These are phyloP conservation scores for Dryobates pubescens DNA, from an alignment of 2,797 vertebrate species.

Conservation along the genomic window DNA sequence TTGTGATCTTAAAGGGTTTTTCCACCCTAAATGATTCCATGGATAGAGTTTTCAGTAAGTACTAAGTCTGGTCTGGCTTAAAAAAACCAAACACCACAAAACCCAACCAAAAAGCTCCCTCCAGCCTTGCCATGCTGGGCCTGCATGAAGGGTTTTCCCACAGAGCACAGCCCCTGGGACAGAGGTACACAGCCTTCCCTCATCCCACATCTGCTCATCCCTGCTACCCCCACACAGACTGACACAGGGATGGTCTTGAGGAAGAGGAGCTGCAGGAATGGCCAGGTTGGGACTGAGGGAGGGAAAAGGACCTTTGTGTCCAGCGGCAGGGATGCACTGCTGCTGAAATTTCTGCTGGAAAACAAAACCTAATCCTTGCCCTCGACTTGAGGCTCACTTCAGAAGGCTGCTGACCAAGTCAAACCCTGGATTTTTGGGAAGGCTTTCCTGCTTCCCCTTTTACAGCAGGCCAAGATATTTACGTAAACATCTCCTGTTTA, in stretches of 20 bases:
- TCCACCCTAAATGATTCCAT: not conserved
- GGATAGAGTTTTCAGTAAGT: not conserved
- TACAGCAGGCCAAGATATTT: slow-evolving; percentile 23
- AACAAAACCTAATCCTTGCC: not conserved
- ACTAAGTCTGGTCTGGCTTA: not conserved
- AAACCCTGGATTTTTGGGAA: not conserved
- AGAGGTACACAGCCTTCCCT: not conserved
- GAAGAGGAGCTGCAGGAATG: not conserved
- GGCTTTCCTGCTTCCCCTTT: slow-evolving; percentile 12
- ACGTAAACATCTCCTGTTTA: slow-evolving; percentile 59
- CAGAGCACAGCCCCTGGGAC: not conserved
- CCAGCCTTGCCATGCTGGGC: not conserved
- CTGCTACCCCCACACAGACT: not conserved
- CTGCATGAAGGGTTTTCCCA: not conserved
- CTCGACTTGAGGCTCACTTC: not conserved
- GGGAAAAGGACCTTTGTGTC: not conserved
- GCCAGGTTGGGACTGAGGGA: accelerated
- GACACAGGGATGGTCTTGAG: not conserved
- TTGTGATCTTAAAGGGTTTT: not conserved
- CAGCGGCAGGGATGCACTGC: not conserved
- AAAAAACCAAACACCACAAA: not conserved
- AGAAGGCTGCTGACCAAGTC: slow-evolving; percentile 29
- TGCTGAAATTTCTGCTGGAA: not conserved
- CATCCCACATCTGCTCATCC: not conserved
- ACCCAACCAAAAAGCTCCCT: not conserved